Evolutionary conservation across 2,888 invertebrate genomes (phyloP).

Genomic region (Amphipoea oculea): DNA sequence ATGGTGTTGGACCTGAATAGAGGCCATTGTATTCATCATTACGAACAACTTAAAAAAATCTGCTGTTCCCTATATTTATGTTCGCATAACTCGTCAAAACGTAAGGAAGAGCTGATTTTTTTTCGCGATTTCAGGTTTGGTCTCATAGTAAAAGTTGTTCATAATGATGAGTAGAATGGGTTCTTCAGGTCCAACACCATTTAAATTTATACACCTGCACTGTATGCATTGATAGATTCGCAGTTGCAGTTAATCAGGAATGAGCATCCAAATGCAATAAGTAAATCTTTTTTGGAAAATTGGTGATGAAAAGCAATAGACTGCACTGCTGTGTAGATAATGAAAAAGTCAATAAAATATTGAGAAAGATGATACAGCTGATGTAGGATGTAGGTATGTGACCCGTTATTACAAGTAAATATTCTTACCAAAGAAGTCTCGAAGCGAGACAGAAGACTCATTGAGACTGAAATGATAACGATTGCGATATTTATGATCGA

Average conservation of each 20-base stretch:
- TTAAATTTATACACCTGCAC: no score
- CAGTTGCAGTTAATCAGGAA: constrained; percentile 31
- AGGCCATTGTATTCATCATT: no score
- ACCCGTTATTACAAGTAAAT: constrained; percentile 45
- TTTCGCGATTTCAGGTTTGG: no score
- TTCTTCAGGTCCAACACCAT: no score
- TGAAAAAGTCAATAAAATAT: constrained; percentile 31
- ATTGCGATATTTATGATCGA: constrained; percentile 34
- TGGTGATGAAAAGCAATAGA: constrained; percentile 21
- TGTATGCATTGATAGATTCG: constrained; percentile 4
- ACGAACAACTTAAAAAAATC: no score
- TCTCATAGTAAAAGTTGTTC: no score
- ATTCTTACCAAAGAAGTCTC: constrained; percentile 68
- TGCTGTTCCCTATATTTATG: no score
- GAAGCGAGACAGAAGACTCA: constrained; percentile 66
- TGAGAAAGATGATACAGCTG: constrained; percentile 42
- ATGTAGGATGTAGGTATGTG: constrained; percentile 15
- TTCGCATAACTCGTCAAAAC: no score
- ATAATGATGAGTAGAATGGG: no score
- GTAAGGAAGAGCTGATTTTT: no score
- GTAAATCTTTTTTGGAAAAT: constrained; percentile 7
- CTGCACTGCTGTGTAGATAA: constrained; percentile 16
- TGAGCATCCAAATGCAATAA: constrained; percentile 45
- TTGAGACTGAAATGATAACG: constrained; percentile 66
- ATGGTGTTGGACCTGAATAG: no score